These are phyloP conservation scores for Synergus umbraculus DNA, from an alignment of 2,888 invertebrate species.

Conservation along the genomic window DNA sequence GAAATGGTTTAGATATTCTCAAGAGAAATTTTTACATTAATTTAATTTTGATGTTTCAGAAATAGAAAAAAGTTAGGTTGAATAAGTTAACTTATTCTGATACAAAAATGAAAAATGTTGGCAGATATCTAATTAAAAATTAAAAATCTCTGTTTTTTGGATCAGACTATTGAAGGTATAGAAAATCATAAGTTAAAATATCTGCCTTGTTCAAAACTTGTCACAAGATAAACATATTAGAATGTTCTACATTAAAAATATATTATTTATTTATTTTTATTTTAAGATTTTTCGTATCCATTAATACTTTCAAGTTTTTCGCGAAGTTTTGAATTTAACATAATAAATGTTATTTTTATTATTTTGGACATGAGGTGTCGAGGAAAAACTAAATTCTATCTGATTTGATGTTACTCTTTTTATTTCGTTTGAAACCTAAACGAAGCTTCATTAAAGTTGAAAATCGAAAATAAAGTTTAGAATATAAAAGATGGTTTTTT, in stretches of 20 bases:
- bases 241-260: neutral
- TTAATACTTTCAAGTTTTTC: neutral
- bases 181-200: neutral
- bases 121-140: slow-evolving; percentile 7
- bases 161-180: neutral
- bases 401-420: neutral
- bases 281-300: neutral
- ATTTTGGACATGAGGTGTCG: neutral
- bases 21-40: neutral
- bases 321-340: neutral
- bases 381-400: neutral
- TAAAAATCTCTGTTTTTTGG: slow-evolving; percentile 3
- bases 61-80: neutral
- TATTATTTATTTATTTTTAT: neutral
- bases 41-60: slow-evolving; percentile 7
- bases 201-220: neutral
- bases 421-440: neutral
- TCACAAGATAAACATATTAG: too few relatives aligned
- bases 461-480: neutral
- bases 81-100: neutral
- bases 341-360: neutral
- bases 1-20: neutral
- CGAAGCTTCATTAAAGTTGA: neutral
- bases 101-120: neutral
- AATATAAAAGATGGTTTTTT: slow-evolving; percentile 22